phyloP scores from a whole-genome alignment of 2,113 vertebrate species.

The Manacus vitellinus region DNA sequence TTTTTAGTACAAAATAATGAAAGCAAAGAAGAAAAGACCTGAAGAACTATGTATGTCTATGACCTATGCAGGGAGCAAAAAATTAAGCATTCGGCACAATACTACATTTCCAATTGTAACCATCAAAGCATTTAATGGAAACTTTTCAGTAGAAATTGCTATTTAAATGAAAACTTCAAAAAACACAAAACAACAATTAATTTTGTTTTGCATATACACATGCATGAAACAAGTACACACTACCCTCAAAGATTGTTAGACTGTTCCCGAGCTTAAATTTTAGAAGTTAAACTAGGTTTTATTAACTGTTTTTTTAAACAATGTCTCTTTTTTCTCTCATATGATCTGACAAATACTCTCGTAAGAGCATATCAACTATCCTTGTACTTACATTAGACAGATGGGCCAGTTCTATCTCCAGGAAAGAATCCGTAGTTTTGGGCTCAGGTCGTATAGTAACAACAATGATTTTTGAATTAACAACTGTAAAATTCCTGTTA shows the following conservation, averaged over 20 bases:
- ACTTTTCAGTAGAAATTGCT: background rate
- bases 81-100: background rate
- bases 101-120: background rate
- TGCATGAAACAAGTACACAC: background rate
- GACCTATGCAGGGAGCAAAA: background rate
- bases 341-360: background rate
- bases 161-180: background rate
- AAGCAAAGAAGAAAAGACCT: background rate
- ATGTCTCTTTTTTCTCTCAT: background rate
- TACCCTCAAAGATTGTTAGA: background rate
- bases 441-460: slow-evolving; percentile 96
- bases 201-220: background rate
- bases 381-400: slow-evolving; percentile 90
- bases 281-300: background rate
- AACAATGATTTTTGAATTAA: slow-evolving; percentile 98
- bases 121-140: background rate
- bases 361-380: background rate
- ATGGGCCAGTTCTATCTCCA: slow-evolving; percentile 97
- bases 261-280: background rate
- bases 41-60: background rate
- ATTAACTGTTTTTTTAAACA: background rate
- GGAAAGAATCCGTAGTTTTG: slow-evolving; percentile 85
- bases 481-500: slow-evolving; percentile 92
- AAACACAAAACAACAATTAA: background rate
- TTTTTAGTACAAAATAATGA: background rate